Evolutionary conservation across 1,140 invertebrate species (phyloP).

Genomic region (Trigoniulus corallinus): DNA sequence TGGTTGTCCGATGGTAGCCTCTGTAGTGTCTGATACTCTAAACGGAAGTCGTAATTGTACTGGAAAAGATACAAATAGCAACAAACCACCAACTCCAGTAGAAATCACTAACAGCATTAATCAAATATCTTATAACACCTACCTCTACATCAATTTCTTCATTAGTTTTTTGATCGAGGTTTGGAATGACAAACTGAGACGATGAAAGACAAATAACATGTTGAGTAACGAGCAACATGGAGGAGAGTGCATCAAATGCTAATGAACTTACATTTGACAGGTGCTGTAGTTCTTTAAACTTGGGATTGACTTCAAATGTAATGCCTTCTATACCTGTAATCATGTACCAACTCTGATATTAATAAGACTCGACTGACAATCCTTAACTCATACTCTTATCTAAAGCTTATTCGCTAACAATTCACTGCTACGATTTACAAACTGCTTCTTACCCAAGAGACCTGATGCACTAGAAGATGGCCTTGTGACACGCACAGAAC

Average conservation of each 20-base stretch:
- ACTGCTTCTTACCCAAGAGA: neutral
- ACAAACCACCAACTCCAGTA: neutral
- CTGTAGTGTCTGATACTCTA: constrained; percentile 1
- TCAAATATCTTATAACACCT: neutral
- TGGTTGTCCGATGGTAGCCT: too few relatives aligned
- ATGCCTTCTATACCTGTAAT: constrained; percentile 5
- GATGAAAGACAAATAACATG: neutral
- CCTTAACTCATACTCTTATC: too few relatives aligned
- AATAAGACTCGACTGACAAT: too few relatives aligned
- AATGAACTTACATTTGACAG: constrained; percentile 3
- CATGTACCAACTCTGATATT: neutral
- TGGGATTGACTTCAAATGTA: constrained; percentile 7
- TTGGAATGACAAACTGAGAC: constrained; percentile 1
- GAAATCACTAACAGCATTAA: neutral
- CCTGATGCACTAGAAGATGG: neutral
- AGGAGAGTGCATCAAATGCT: neutral
- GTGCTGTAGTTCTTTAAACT: neutral
- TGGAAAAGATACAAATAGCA: constrained; percentile 1
- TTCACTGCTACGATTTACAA: neutral
- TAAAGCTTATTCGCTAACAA: too few relatives aligned
- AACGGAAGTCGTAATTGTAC: constrained; percentile 4
- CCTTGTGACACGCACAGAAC: neutral
- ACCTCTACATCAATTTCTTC: neutral
- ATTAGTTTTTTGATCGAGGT: neutral
- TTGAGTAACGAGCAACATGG: too few relatives aligned